Evolutionary conservation across 2,797 vertebrate genomes (phyloP).

Genomic region (Sebastes flavidus): DNA sequence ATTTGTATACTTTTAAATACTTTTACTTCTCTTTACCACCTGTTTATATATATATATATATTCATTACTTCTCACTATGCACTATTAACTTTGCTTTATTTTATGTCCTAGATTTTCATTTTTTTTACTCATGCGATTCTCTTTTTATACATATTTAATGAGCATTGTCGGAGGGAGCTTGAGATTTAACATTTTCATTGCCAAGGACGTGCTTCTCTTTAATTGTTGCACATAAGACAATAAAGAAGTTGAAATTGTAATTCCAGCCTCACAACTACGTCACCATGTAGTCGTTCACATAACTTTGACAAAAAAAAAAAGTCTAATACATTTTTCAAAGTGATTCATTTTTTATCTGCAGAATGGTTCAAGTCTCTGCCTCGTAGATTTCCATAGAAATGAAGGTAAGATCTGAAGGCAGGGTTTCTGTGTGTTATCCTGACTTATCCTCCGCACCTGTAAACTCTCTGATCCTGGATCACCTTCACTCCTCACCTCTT

Average conservation of each 20-base stretch:
- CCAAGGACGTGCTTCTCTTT: neutral
- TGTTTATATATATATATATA: neutral
- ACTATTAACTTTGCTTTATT: neutral
- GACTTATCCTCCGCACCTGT: neutral
- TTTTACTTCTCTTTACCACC: too few species aligned
- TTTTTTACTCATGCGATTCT: neutral
- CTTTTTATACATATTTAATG: neutral
- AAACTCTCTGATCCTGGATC: constrained; percentile 18
- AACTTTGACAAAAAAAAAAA: neutral
- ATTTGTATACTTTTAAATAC: too few species aligned
- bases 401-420: neutral
- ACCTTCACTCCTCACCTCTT: constrained; percentile 28
- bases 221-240: neutral
- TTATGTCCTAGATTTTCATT: neutral
- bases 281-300: neutral
- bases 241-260: neutral
- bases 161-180: neutral
- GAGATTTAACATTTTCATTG: too few species aligned
- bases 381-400: neutral
- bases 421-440: neutral
- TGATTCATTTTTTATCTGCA: neutral
- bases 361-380: neutral
- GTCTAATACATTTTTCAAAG: neutral
- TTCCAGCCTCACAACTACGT: neutral
- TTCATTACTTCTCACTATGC: neutral